Conservation (phyloP, 2,888 invertebrate species). For the Eulithis testata region DNA sequence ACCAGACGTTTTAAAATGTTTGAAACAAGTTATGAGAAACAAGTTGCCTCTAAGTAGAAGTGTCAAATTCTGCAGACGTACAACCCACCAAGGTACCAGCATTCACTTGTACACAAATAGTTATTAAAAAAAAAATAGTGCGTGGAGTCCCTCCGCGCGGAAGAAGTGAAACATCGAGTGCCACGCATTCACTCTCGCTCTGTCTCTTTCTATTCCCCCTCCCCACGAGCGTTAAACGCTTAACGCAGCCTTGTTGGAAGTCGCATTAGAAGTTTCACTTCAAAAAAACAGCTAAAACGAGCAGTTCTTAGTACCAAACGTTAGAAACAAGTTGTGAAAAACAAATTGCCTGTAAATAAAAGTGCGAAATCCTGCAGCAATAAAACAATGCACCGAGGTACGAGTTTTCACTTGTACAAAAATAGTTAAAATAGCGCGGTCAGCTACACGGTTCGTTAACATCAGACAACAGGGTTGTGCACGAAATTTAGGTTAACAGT, state of each 20-base stretch:
- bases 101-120: slow-evolving; percentile 23
- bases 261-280: too few relatives aligned
- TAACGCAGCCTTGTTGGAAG: too few relatives aligned
- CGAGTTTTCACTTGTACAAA: slow-evolving; percentile 22
- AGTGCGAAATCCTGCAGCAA: neutral
- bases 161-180: too few relatives aligned
- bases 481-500: slow-evolving; percentile 40
- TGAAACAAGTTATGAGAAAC: neutral
- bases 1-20: too few relatives aligned
- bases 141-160: too few relatives aligned
- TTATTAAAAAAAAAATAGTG: slow-evolving; percentile 26
- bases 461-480: slow-evolving; percentile 46
- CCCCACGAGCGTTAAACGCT: too few relatives aligned
- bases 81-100: slow-evolving; percentile 1
- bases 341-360: neutral
- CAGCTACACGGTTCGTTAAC: slow-evolving; percentile 50
- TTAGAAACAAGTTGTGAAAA: neutral
- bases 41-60: neutral
- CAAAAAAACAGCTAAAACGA: slow-evolving; percentile 15
- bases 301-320: neutral
- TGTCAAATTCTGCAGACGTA: neutral
- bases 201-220: too few relatives aligned
- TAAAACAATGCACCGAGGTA: slow-evolving; percentile 2
- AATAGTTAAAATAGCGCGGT: slow-evolving; percentile 24
- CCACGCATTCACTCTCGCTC: too few relatives aligned